Conservation (phyloP, 2,113 vertebrate genomes). For the Crotalus helleri region DNA sequence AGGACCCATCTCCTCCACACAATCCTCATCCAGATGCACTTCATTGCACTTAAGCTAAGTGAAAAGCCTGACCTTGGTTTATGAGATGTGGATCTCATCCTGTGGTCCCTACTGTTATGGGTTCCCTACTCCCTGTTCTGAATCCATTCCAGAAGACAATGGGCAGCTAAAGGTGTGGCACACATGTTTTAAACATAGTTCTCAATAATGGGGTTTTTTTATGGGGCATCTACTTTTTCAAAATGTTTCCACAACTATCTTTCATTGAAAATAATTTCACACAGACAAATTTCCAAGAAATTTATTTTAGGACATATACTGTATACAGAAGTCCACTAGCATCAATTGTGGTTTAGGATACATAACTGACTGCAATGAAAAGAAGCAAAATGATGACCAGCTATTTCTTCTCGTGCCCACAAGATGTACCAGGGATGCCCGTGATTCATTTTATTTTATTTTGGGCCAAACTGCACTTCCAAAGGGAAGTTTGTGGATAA, state of each 20-base stretch:
- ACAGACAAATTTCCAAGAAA: background rate
- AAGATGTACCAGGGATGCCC: background rate
- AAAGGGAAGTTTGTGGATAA: background rate
- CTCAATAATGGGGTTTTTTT: background rate
- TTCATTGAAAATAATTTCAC: background rate
- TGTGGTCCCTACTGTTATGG: slow-evolving; percentile 78
- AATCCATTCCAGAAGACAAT: slow-evolving; percentile 80
- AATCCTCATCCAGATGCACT: slow-evolving; percentile 65
- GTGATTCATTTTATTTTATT: background rate
- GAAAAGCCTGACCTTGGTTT: slow-evolving; percentile 76
- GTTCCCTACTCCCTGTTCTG: slow-evolving; percentile 84
- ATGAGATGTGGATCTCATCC: slow-evolving; percentile 77
- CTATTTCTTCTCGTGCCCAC: background rate
- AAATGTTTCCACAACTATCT: background rate
- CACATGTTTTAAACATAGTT: slow-evolving; percentile 62
- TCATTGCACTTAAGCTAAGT: slow-evolving; percentile 73
- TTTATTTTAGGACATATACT: background rate
- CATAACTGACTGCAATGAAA: background rate
- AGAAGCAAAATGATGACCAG: background rate
- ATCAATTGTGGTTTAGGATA: background rate
- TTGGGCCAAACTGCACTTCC: background rate
- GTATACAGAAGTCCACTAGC: background rate
- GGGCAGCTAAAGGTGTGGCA: slow-evolving; percentile 86
- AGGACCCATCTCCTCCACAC: slow-evolving; percentile 39
- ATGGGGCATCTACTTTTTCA: background rate